Conservation (phyloP, 2,113 vertebrate genomes). For the Nycticorax nycticorax region DNA sequence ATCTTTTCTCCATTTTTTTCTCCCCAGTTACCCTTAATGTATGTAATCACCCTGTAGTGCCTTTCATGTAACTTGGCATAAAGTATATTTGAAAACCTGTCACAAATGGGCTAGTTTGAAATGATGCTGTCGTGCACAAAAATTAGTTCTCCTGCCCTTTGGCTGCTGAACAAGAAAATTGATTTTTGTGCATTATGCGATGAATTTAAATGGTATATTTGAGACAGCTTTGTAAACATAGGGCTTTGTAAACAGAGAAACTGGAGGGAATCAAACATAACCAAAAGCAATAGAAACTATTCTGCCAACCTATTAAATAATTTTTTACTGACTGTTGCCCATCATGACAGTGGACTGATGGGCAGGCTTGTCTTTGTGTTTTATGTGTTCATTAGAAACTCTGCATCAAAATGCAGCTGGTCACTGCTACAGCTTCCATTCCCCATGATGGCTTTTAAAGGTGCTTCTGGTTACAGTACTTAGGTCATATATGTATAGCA, state of each 20-base stretch:
- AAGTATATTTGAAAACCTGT: conserved; percentile 24
- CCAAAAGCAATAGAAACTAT: not conserved
- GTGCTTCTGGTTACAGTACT: conserved; percentile 6
- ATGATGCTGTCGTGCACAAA: not conserved
- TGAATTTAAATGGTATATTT: conserved; percentile 50
- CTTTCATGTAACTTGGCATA: conserved; percentile 5
- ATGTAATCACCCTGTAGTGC: not conserved
- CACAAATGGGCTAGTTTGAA: conserved; percentile 13
- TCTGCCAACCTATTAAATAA: not conserved
- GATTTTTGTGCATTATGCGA: conserved; percentile 33
- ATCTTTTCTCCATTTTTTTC: not conserved
- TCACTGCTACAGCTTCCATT: not conserved
- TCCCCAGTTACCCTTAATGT: not conserved
- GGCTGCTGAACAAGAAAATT: conserved; percentile 49
- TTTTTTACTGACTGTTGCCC: conserved; percentile 8
- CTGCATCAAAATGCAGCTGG: not conserved
- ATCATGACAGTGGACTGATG: not conserved
- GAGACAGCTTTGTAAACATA: conserved; percentile 41
- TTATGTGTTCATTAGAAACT: not conserved
- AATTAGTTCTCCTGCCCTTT: conserved; percentile 48
- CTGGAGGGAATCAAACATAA: not conserved
- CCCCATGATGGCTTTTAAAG: not conserved
- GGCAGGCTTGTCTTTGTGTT: not conserved
- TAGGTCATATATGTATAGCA: not conserved
- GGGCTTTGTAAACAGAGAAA: conserved; percentile 3